Evolutionary conservation across 1,140 invertebrate species (phyloP).

Genomic region (Galleria mellonella): DNA sequence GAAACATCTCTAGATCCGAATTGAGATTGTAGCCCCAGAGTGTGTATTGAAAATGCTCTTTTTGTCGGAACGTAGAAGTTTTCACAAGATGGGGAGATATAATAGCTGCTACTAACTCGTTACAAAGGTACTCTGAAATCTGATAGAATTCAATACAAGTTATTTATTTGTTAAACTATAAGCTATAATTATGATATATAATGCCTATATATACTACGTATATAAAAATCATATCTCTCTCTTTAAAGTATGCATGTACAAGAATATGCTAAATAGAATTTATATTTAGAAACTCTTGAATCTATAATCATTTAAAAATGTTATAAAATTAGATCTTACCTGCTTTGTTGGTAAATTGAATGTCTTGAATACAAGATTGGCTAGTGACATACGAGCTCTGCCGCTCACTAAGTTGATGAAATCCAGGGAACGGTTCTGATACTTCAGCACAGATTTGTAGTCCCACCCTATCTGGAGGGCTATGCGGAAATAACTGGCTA

Average conservation of each 20-base stretch:
- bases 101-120: constrained; percentile 71
- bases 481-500: constrained; percentile 64
- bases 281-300: too few species aligned
- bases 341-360: constrained; percentile 65
- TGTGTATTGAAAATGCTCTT: constrained; percentile 71
- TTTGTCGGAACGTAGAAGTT: constrained; percentile 65
- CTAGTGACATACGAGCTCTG: constrained; percentile 57
- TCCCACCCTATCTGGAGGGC: constrained; percentile 65
- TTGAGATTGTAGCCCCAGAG: constrained; percentile 76
- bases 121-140: constrained; percentile 75
- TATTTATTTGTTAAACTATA: too few species aligned
- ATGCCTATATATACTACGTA: too few species aligned
- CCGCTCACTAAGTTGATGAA: constrained; percentile 69
- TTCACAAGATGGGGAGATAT: constrained; percentile 66
- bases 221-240: too few species aligned
- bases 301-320: too few species aligned
- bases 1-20: constrained; percentile 73
- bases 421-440: constrained; percentile 56
- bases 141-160: constrained; percentile 30
- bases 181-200: too few species aligned
- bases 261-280: too few species aligned
- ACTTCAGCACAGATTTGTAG: constrained; percentile 60
- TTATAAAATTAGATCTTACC: too few species aligned
- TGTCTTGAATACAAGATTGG: constrained; percentile 66
- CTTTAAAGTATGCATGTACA: too few species aligned